Base-by-base conservation (phyloP, 1,140 invertebrate species). In the Ooceraea biroi region DNA sequence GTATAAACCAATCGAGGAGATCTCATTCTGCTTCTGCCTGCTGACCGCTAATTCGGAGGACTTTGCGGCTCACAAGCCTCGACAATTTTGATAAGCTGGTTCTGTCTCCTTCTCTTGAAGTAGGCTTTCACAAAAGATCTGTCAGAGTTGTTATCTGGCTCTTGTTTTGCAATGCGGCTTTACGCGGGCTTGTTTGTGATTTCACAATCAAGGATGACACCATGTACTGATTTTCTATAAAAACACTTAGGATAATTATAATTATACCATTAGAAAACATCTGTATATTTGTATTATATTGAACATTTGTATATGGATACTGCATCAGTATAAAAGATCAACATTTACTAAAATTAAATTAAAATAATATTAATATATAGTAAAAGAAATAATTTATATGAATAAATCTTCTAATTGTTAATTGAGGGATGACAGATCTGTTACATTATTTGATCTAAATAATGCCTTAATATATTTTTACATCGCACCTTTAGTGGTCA, bases 21-120 rank as follows among this genome's bases (percentile, higher is more conserved):
- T 92, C 84, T 94, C 94, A 68, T 91, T 90, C 41, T 93, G 93
- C 71, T 94, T 94, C 60, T 93, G 93, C 36, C 66, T 90, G 63
- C 94, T 94, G 0, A 94, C 63, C 4, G 88, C 90, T 63, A 94
- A 90, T 71, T 94, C 93, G 10, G 86, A 74, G 14, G 78, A 5
- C 52, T 83, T 84, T 89, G 83, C n/a, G 94, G 93, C 48, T 92
- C 90, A 48, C 93, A 94, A 5, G 90, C 88, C 74, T 89, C 72
- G 0, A 94, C 46, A 94, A 83, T 22, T 61, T 60, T 11, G 91
- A 88, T 22, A 94, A 80, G 85, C 74, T 91, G 1, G 52, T 89
- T 3, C 66, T 63, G 66, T 19, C 85, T 88, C 8, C 58, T 85
- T 57, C 86, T 90, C 3, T 68, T 58, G 41, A 46, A 10, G 69